Evolutionary conservation across 2,113 vertebrate species (phyloP), one percentile per base, ranked within the genome.

Genomic region (Misgurnus anguillicaudatus): DNA sequence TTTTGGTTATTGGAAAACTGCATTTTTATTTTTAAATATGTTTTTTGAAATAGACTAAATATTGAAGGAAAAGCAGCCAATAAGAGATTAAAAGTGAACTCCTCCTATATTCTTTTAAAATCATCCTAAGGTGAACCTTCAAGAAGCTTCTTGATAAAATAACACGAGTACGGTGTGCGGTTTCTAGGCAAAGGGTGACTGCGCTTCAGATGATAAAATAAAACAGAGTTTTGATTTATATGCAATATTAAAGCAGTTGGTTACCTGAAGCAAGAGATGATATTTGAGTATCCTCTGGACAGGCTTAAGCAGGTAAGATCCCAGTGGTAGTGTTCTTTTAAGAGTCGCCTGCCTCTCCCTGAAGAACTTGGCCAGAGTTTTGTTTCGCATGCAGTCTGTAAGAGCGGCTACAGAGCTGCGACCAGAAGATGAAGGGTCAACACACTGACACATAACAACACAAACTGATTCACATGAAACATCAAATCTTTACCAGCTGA

Each of bases 251-350:
- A 5, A 38, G 61, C 19, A 6, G 13, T 53, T 64, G 5, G 47
- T 51, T 51, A 97, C 97, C 95, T 98, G 97, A 9, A 98, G 93
- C 82, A 99, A 92, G 67, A 98, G 88, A 87, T 99, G 97, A 87
- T 99, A 99, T 77, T 99, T 99, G 76, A 99, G 94, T 89, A 99
- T 97, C 89, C 97, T 94, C 93, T 99, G 97, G 16, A 98, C 97
- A 0, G 97, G 97, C 80, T 98, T 99, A 42, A 99, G 93, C 77
- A 98, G 92, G 90, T 95, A 98, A 14, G 97, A 96, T 0, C 97
- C 97, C 0, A 99, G 87, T 31, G 97, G 97, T 82, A 98, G 88
- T 0, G 93, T 91, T 0, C 95, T 92, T 62, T 94, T 93, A 69
- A 97, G 83, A 9, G 82, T 80, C 7, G 93, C 94, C 90, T 99